phyloP scores from a whole-genome alignment of 2,797 vertebrate genomes.

The Poeciliopsis paucimaculata region DNA sequence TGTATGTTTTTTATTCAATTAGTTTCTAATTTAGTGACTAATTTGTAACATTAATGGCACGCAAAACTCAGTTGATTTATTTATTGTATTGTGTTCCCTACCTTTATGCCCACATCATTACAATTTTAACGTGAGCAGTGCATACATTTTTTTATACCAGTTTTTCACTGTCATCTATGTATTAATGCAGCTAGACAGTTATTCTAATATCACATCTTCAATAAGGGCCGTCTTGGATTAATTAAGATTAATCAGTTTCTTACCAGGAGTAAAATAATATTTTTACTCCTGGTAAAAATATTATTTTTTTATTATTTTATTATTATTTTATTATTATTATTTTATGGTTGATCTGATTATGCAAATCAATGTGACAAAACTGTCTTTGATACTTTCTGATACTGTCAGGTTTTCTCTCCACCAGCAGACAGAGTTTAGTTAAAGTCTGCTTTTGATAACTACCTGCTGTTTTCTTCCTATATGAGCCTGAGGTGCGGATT shows the following conservation, averaged over 20 bases:
- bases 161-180: constrained; percentile 34
- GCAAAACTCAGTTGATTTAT: background rate
- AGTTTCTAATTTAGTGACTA: background rate
- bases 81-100: background rate
- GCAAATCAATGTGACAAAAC: background rate
- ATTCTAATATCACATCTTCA: background rate
- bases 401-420: constrained; percentile 8
- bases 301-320: too few species aligned
- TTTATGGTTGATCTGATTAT: background rate
- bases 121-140: background rate
- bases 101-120: background rate
- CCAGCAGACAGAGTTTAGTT: background rate
- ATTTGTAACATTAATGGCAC: background rate
- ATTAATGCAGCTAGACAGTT: background rate
- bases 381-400: background rate
- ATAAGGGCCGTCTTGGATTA: background rate
- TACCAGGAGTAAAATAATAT: background rate
- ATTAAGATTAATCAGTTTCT: background rate
- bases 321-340: too few species aligned
- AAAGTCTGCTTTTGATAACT: constrained; percentile 1
- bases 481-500: constrained; percentile 26
- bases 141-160: constrained; percentile 5
- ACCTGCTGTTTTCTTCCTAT: constrained; percentile 7
- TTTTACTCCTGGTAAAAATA: too few species aligned
- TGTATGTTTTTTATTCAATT: background rate